Evolutionary conservation across 2,888 invertebrate genomes (phyloP).

Genomic region (Drosophila trichaetosa): DNA sequence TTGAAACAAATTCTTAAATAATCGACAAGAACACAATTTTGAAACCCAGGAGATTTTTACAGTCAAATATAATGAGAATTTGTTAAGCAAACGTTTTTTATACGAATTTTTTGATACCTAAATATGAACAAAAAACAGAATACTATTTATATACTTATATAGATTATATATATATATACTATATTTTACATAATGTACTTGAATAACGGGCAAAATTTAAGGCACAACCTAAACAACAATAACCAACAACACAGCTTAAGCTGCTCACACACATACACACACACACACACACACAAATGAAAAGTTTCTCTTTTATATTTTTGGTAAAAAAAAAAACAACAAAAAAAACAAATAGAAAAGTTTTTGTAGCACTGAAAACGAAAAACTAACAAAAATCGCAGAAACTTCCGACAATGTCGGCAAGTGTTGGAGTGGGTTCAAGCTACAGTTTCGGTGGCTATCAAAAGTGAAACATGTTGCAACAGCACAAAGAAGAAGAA

Average conservation of each 20-base stretch:
- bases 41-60: slow-evolving; percentile 65
- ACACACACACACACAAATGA: slow-evolving; percentile 16
- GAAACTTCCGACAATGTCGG: slow-evolving; percentile 70
- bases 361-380: slow-evolving; percentile 46
- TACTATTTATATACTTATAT: slow-evolving; percentile 64
- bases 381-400: slow-evolving; percentile 46
- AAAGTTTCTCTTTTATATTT: slow-evolving; percentile 49
- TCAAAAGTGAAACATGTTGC: slow-evolving; percentile 64
- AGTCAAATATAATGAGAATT: slow-evolving; percentile 52
- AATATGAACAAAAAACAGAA: slow-evolving; percentile 50
- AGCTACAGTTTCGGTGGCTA: slow-evolving; percentile 20
- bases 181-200: slow-evolving; percentile 52
- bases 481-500: slow-evolving; percentile 15
- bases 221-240: slow-evolving; percentile 40
- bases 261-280: slow-evolving; percentile 30
- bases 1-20: slow-evolving; percentile 36
- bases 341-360: slow-evolving; percentile 26
- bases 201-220: slow-evolving; percentile 39
- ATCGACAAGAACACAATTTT: slow-evolving; percentile 56
- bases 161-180: slow-evolving; percentile 51
- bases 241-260: slow-evolving; percentile 21
- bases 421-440: slow-evolving; percentile 47
- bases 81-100: slow-evolving; percentile 74
- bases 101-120: slow-evolving; percentile 73
- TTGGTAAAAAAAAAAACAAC: not conserved